A percentile compares a stretch with the other conserved stretches of the same genome.
Evolutionary conservation across 2,797 vertebrate genomes (phyloP).

Genomic region (Sebastes baramenuke): DNA sequence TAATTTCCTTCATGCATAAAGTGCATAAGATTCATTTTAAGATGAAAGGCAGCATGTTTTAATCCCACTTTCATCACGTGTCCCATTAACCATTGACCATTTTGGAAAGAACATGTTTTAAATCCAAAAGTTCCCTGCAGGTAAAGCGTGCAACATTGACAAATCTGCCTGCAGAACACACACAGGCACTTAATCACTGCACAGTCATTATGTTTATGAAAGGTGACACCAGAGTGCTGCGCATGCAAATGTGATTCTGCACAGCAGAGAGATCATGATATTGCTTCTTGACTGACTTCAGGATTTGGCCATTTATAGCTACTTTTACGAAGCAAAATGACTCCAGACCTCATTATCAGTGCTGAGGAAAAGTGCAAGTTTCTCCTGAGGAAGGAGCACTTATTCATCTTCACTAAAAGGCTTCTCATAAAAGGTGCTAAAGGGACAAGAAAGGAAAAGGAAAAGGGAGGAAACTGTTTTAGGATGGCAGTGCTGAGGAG

Average conservation of each 20-base stretch:
- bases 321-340: slow-evolving; percentile 19
- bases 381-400: slow-evolving; percentile 14
- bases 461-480: background rate
- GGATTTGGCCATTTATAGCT: slow-evolving; percentile 23
- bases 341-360: slow-evolving; percentile 26
- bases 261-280: slow-evolving; percentile 7
- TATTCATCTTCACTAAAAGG: slow-evolving; percentile 31
- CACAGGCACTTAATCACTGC: slow-evolving; percentile 3
- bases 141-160: slow-evolving; percentile 16
- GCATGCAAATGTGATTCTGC: slow-evolving; percentile 15
- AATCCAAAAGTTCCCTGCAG: slow-evolving; percentile 35
- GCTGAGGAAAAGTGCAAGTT: slow-evolving; percentile 1
- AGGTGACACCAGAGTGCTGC: background rate
- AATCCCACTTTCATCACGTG: slow-evolving; percentile 29
- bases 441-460: background rate
- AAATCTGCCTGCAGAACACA: slow-evolving; percentile 21
- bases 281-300: slow-evolving; percentile 22
- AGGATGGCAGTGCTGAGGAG: background rate
- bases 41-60: slow-evolving; percentile 17
- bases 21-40: background rate
- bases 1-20: slow-evolving; percentile 12
- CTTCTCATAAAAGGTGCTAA: slow-evolving; percentile 5
- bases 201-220: slow-evolving; percentile 8
- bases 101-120: slow-evolving; percentile 15
- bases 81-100: slow-evolving; percentile 31